phyloP scores from a whole-genome alignment of 2,113 vertebrate genomes.

The Callocephalon fimbriatum region DNA sequence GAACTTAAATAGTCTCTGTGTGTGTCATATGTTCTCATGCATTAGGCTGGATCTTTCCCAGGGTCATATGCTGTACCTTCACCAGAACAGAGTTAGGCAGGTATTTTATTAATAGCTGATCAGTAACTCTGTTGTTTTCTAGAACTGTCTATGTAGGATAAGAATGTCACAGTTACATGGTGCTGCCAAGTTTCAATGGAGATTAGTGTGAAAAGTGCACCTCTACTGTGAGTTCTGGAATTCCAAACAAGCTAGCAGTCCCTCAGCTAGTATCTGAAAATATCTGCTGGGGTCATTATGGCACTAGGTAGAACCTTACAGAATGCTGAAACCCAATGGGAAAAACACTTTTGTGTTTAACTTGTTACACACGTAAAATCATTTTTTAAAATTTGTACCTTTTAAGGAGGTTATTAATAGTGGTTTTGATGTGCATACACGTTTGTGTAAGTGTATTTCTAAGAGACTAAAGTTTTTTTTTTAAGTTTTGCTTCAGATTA shows the following conservation, averaged over 20 bases:
- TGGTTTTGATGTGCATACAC: background rate
- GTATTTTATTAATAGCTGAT: background rate
- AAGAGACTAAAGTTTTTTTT: background rate
- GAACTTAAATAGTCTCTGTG: background rate
- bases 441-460: background rate
- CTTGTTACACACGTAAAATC: background rate
- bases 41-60: background rate
- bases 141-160: background rate
- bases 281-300: background rate
- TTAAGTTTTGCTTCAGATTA: background rate
- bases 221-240: background rate
- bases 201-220: background rate
- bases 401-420: background rate
- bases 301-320: background rate
- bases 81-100: background rate
- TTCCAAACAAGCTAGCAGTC: background rate
- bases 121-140: background rate
- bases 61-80: background rate
- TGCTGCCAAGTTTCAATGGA: background rate
- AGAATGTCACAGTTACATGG: accelerated
- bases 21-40: background rate
- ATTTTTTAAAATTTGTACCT: background rate
- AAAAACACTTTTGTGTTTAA: background rate
- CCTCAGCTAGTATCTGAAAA: background rate
- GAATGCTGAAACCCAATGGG: background rate